Evolutionary conservation across 2,113 vertebrate genomes (phyloP), one percentile per base, ranked within the genome.

Genomic region (Nothocercus nigrocapillus): DNA sequence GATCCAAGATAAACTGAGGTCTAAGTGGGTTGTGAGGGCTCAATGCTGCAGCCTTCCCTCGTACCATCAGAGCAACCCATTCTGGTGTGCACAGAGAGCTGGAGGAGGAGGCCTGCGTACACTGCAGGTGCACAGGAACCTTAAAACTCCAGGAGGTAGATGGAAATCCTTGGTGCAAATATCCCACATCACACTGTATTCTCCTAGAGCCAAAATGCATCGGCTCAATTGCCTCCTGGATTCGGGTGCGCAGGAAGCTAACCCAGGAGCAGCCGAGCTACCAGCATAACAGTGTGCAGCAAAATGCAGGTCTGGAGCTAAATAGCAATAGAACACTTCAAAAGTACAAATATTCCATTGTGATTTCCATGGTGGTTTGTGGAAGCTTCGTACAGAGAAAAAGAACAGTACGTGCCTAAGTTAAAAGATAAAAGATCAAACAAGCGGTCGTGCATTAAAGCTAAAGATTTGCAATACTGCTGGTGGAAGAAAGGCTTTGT

Each of bases 401-500:
- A 42, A 70, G 45, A 77, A 9, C 51, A 72, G 59, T 19, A 9
- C 36, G 1, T 9, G 25, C 75, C 49, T 49, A 30, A 69, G 38
- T 42, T 42, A 32, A 47, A 82, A 82, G 54, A 75, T 11, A 78
- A 82, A 82, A 70, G 51, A 27, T 20, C 17, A 21, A 66, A 79
- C 66, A 54, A 54, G 44, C 5, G 47, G 38, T 58, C 77, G 24
- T 6, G 38, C 40, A 69, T 44, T 81, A 77, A 70, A 93, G 62
- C 30, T 69, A 58, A 78, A 0, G 7, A 68, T 58, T 79, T 6
- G 2, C 36, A 87, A 44, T 15, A 87, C 58, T 49, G 93, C 78
- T 72, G 74, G 51, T 73, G 51, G 62, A 88, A 90, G 44, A 85
- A 86, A 78, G 36, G 10, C 24, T 92, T 89, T 87, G 32, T 88